Evolutionary conservation across 2,888 invertebrate species (phyloP), one percentile per base, ranked within the genome.

Genomic region (Drosophila tanythrix): DNA sequence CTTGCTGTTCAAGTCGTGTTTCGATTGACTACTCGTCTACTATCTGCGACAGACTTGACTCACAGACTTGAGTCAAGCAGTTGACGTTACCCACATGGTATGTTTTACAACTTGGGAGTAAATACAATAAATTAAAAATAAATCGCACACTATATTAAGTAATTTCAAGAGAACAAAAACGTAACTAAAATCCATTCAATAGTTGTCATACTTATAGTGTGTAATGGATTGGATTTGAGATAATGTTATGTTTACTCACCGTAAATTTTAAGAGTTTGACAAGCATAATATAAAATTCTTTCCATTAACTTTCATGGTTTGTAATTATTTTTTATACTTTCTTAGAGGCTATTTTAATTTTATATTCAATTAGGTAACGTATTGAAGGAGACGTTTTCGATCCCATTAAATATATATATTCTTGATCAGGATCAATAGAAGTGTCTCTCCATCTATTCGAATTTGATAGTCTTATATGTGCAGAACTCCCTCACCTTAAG

Each of bases 1-100:
- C 67, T 55, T 67, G 33, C 67, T 62, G 53, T 65, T 43, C 58
- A 51, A 70, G 50, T 67, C 65, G 61, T 71, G 71, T 48, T 68
- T 61, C 50, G 51, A 38, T 53, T 72, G 56, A 40, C 69, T 69
- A 66, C 36, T 62, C 33, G 56, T 48, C 25, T 55, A 46, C 48
- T 67, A 69, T 68, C 71, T 58, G 18, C 25, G 11, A 43, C 6
- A 43, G 21, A 43, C 6, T 43, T 21, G 43, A 21, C 21, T 43
- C 21, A 1, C 11, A 6, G 11, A 21, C 6, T 40, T n/a, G 13
- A 40, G 13, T 40, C 51, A 27, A 35, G 2, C 21, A 38, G 38
- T 53, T 55, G 57, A 58, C 64, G 38, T 60, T 43, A 25, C 51
- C 58, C 43, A 50, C 46, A 33, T 53, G 46, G 38, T 60, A 58